These are phyloP conservation scores for Bucco capensis DNA, from an alignment of 2,113 vertebrate genomes.

Conservation along the genomic window DNA sequence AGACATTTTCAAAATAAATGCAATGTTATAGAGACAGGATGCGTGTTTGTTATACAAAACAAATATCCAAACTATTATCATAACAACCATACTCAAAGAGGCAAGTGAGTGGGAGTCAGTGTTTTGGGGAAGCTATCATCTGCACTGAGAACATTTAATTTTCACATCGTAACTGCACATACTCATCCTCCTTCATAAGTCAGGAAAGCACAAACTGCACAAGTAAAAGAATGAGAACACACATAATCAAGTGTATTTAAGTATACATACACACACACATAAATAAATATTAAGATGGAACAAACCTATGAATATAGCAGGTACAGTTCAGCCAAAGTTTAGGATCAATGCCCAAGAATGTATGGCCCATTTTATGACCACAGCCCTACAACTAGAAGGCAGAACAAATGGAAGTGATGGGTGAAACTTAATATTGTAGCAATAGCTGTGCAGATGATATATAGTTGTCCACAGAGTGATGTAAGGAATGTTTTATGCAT, in stretches of 20 bases:
- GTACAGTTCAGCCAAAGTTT: not conserved
- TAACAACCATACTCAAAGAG: not conserved
- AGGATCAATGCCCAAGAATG: not conserved
- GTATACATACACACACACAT: not conserved
- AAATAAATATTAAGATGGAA: not conserved
- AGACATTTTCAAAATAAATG: not conserved
- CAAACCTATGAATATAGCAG: not conserved
- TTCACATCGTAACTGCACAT: not conserved
- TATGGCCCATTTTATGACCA: not conserved
- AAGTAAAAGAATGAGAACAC: not conserved
- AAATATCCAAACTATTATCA: not conserved
- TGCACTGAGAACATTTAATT: not conserved
- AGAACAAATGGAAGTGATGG: not conserved
- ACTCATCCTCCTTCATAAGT: not conserved
- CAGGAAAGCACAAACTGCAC: not conserved
- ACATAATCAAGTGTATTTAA: not conserved
- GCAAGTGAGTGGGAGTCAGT: not conserved
- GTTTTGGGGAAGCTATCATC: not conserved
- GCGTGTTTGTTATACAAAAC: not conserved
- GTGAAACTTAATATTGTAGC: not conserved
- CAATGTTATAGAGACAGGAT: not conserved
- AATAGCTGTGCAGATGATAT: not conserved
- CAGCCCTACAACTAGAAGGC: not conserved
- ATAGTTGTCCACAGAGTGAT: not conserved
- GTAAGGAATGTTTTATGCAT: not conserved